A percentile compares a stretch with the other conserved stretches of the same genome.
phyloP scores from a whole-genome alignment of 92 coral and sea anemone species.

The Siderastrea radians region DNA sequence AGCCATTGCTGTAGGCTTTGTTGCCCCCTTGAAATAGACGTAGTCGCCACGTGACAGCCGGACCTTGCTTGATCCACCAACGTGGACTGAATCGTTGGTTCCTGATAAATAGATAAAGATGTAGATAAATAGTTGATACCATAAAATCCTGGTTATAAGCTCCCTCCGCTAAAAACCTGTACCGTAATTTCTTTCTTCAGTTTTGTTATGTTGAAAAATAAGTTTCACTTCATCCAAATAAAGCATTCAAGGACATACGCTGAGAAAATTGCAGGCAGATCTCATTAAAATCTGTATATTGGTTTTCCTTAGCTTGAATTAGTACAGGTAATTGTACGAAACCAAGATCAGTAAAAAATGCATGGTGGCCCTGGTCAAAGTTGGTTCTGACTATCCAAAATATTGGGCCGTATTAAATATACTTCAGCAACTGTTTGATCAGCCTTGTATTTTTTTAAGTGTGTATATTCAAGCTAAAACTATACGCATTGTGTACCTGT shows the following conservation, averaged over 20 bases:
- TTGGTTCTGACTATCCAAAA: neutral
- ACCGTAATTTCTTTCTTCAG: neutral
- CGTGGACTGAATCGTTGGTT: conserved; percentile 10
- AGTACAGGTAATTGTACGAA: no score
- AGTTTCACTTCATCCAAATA: neutral
- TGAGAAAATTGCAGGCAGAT: neutral
- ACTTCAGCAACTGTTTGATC: neutral
- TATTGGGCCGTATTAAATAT: neutral
- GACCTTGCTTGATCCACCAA: conserved; percentile 20
- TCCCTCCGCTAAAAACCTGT: neutral
- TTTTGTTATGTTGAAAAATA: neutral
- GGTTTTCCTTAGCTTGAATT: no score
- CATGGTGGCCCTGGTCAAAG: neutral
- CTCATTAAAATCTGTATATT: neutral
- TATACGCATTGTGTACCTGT: neutral
- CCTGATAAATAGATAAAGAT: neutral
- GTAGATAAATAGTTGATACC: neutral
- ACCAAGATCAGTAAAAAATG: neutral
- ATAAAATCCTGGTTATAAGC: neutral
- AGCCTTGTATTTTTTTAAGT: neutral
- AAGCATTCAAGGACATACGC: neutral
- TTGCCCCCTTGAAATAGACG: neutral
- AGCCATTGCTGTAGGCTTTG: conserved; percentile 23
- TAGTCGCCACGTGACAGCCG: conserved; percentile 12
- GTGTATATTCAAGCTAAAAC: neutral